Evolutionary conservation across 2,888 invertebrate genomes (phyloP), one percentile per base, ranked within the genome.

Genomic region (Oscheius sp.): DNA sequence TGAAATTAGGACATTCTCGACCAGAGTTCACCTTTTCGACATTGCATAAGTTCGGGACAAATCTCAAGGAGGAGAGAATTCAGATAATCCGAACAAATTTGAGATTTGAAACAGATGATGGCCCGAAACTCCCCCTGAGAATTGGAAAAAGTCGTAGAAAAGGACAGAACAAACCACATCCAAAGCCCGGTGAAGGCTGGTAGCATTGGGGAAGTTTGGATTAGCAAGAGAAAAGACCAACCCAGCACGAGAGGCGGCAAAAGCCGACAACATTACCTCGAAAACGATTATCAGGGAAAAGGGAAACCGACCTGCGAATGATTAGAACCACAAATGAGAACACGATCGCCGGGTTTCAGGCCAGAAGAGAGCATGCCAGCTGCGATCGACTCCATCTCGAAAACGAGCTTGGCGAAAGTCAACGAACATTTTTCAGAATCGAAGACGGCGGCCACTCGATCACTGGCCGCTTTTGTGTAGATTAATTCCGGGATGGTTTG

Each of bases 321-420:
- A 85, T 91, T 90, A 35, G 89, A 89, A 23, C 90, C 89, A 88
- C 89, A 90, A 13, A 90, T 89, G 0, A 90, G 89, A 18, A 90
- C 87, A 27, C 89, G 78, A 75, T 90, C 90, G 18, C 89, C 90
- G 63, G 85, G 86, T 72, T 86, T 80, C 12, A 90, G 72, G 0
- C 90, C 90, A 27, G 89, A 81, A 3, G 86, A 76, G 27, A 89
- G 59, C 12, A 91, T 79, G 0, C 90, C 90, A 7, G 90, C 84
- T 1, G 87, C 87, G 16, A 86, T 71, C 1, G 77, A 70, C 64
- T 86, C 86, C 84, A 86, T 85, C 79, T 84, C 85, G 16, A 9
- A 68, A 23, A 76, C 75, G 41, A 86, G 27, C 53, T 79, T 80
- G 7, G 76, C 71, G 46, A 85, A 87, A 0, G 85, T 85, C 16